Conservation (phyloP, 2,113 vertebrate genomes). For the Grammomys surdaster region DNA sequence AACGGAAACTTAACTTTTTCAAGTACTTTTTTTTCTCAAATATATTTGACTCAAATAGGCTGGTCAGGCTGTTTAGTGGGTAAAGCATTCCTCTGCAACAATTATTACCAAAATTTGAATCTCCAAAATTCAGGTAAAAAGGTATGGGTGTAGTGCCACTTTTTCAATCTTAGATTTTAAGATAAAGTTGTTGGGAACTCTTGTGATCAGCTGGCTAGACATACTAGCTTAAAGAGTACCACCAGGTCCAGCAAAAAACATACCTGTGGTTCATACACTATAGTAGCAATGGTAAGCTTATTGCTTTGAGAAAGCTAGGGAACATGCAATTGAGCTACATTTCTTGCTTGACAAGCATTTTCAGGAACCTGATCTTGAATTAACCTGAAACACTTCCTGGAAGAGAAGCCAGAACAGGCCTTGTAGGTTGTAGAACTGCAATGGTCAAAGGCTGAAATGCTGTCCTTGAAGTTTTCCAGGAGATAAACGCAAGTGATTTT, state of each 20-base stretch:
- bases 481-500: neutral
- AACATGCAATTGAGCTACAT: neutral
- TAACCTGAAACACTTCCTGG: neutral
- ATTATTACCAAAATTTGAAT: no score
- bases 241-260: no score
- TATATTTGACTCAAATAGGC: neutral
- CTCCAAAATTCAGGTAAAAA: no score
- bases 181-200: neutral
- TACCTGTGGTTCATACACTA: neutral
- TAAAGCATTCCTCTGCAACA: neutral
- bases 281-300: neutral
- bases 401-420: neutral
- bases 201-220: neutral
- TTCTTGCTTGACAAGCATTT: neutral
- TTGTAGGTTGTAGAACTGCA: fast-evolving
- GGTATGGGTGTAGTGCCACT: no score
- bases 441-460: neutral
- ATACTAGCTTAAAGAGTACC: neutral
- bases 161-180: neutral
- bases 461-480: neutral
- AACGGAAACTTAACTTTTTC: conserved; percentile 28
- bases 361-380: neutral
- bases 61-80: neutral
- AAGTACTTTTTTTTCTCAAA: neutral
- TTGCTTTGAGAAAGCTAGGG: neutral